Base-by-base conservation (phyloP, 64 coral and sea anemone genomes). In the Porites lutea region DNA sequence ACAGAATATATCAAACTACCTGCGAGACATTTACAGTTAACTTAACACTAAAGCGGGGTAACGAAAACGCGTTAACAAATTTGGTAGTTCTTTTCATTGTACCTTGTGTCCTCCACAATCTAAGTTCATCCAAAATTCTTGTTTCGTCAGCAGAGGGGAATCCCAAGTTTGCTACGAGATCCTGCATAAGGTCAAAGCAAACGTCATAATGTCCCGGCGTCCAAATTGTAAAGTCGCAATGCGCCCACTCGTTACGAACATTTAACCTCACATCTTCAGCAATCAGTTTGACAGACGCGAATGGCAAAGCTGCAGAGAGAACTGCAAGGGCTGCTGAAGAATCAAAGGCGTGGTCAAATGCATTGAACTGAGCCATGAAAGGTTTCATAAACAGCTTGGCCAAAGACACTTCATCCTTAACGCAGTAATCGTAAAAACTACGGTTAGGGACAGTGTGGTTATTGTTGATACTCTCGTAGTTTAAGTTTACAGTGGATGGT, bases 211-310 rank as follows among this genome's bases (percentile, higher is more conserved):
- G 77, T 43, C 21, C 59, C 12, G 21, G 23, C 14, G 52, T 71
- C 92, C 92, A 93, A 22, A 1, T 37, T 19, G 66, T 65, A 44
- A 93, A 93, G 65, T 93, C 88, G 27, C 92, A 93, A 50, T 93
- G 92, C 5, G 74, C 92, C 92, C 92, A 93, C 27, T 93, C 92
- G 52, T 93, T 93, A 18, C 92, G 67, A 19, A 93, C 92, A 21
- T 65, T 74, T 10, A 48, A 75, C 9, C 75, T 27, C 5, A 93
- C 85, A 82, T 88, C 75, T 65, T 71, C 70, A 20, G 92, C 85
- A 11, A 70, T 52, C 16, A 4, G 15, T 82, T 88, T 74, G 18
- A 88, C 52, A 44, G 52, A 10, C 55, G 85, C 48, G 60, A 93
- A 93, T 4, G 63, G 51, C 20, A 84, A 88, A 14, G 75, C 52